Base-by-base conservation (phyloP, 2,888 invertebrate species). In the Terebella lapidaria region DNA sequence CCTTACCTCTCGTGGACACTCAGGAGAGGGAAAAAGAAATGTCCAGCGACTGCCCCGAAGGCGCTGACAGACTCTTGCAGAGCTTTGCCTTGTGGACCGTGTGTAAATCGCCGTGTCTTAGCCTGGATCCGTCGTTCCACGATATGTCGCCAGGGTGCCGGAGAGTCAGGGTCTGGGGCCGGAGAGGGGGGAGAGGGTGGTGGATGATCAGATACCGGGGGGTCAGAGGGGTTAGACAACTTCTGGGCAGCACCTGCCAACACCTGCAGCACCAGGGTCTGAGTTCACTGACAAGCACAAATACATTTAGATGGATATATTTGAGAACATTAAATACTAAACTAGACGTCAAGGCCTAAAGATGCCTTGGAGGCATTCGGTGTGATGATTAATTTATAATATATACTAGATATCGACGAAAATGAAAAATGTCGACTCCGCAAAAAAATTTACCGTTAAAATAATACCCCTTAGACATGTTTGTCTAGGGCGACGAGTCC, bases 1-100 rank as follows among this genome's bases (percentile, higher is more conserved):
- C 60, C 59, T 59, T 57, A 76, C 76, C 71, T 71, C 67, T 76
- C 76, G 71, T 71, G 74, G 56, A 72, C 66, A 42, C 63, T 67
- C 69, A 79, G 67, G 24, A 79, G 67, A 0, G 92, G 90, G 74
- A 90, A 94, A 81, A 94, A 92, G 75, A 94, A 94, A 52, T 85
- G 84, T 1, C 90, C 89, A 0, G 89, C 89, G 0, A 89, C 87
- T 0, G 85, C 80, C 0, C 88, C 85, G 77, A 93, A 93, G 55
- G 83, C 83, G 80, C 92, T 93, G 35, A 64, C 61, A 3, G 64
- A 63, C n/a, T 68, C 61, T 10, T 53, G 82, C 74, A 64, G 83
- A 81, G 70, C 78, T 60, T 67, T 79, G 71, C 63, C 80, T 80
- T 22, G 80, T 73, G 74, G 85, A 86, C 70, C 87, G 29, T 71